These are phyloP conservation scores for Zaprionus ghesquierei DNA, from an alignment of 1,140 invertebrate species.

Conservation along the genomic window DNA sequence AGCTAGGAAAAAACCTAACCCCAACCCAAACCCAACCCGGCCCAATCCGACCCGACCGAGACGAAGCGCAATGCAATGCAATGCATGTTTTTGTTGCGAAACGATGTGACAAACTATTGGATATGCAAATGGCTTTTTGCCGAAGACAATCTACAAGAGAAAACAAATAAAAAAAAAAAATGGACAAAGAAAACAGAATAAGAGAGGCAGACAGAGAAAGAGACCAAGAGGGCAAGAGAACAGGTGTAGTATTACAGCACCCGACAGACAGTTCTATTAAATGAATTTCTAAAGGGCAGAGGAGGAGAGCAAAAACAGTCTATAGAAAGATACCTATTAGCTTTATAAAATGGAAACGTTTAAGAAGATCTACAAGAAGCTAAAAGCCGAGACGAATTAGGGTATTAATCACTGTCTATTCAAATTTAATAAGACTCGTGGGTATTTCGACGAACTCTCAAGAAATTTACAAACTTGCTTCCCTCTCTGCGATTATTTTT, in stretches of 20 bases:
- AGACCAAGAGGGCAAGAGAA: background rate
- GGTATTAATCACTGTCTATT: background rate
- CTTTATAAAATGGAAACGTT: background rate
- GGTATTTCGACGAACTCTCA: background rate
- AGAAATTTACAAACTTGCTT: background rate
- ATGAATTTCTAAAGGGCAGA: background rate
- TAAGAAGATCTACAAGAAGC: background rate
- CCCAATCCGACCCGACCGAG: background rate
- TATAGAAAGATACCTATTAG: background rate
- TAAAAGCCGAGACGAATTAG: background rate
- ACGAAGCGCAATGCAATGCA: slow-evolving; percentile 8
- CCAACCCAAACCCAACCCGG: background rate
- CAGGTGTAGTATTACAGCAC: slow-evolving; percentile 1
- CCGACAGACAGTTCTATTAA: slow-evolving; percentile 29
- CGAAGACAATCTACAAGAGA: slow-evolving; percentile 33
- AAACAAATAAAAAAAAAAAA: slow-evolving; percentile 41
- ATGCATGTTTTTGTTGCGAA: slow-evolving; percentile 46
- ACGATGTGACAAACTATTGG: slow-evolving; percentile 57
- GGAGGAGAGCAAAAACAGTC: background rate
- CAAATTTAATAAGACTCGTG: background rate
- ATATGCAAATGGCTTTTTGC: slow-evolving; percentile 51
- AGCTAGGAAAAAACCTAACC: slow-evolving; percentile 18
- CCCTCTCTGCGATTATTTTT: slow-evolving; percentile 4
- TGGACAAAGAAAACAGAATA: slow-evolving; percentile 2
- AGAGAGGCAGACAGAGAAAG: background rate